Conservation (phyloP, 2,797 vertebrate species). For the Notolabrus celidotus region DNA sequence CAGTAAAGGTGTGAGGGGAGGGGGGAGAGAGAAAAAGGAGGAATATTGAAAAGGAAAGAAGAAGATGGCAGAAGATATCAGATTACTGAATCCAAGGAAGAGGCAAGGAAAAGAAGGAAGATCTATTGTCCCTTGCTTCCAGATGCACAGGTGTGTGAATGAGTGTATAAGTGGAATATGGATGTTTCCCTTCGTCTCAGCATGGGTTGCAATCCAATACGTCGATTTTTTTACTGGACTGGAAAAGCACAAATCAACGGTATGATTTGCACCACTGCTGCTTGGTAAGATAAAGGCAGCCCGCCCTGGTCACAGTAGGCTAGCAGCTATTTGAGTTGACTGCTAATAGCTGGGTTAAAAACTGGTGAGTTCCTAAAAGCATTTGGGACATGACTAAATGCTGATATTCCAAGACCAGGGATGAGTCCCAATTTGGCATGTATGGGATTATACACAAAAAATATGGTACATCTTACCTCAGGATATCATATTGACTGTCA, state of each 20-base stretch:
- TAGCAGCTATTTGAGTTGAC: no score
- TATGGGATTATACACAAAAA: neutral
- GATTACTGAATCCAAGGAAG: conserved; percentile 32
- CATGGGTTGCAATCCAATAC: conserved; percentile 17
- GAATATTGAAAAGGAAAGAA: conserved; percentile 65
- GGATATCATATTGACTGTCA: neutral
- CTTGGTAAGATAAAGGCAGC: no score
- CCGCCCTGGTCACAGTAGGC: no score
- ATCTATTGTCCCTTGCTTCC: conserved; percentile 57
- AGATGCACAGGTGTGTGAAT: conserved; percentile 75
- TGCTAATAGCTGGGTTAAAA: no score
- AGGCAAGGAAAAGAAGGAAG: conserved; percentile 33
- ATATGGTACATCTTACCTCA: neutral
- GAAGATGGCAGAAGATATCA: conserved; percentile 72
- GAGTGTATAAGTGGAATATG: conserved; percentile 30
- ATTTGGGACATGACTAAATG: neutral
- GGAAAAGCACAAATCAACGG: neutral
- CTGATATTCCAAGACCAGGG: no score
- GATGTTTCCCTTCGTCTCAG: conserved; percentile 31
- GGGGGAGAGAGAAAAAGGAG: conserved; percentile 55
- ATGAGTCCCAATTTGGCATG: no score
- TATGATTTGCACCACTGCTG: no score
- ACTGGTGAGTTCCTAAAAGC: neutral
- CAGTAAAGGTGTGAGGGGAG: conserved; percentile 77
- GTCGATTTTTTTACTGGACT: conserved; percentile 3